These are phyloP conservation scores for Hippoglossus stenolepis DNA, from an alignment of 2,113 vertebrate genomes.

Conservation along the genomic window DNA sequence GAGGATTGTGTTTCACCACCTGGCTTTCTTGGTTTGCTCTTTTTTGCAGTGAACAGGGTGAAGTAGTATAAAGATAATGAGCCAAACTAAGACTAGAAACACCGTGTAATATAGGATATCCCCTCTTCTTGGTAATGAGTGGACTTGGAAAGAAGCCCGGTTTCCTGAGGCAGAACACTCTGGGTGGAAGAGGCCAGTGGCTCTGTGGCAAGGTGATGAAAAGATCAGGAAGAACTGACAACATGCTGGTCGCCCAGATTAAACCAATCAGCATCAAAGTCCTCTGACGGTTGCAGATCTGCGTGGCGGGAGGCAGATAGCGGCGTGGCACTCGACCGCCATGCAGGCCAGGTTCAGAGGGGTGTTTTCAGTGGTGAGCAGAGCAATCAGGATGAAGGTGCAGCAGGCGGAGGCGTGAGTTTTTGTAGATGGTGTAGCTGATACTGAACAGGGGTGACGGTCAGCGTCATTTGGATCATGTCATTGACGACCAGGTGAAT, in stretches of 20 bases:
- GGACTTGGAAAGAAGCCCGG: constrained; percentile 48
- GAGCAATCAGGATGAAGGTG: background rate
- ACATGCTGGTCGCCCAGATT: too few relatives aligned
- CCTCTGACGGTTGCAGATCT: constrained; percentile 75
- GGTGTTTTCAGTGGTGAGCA: constrained; percentile 69
- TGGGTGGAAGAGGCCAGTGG: constrained; percentile 52
- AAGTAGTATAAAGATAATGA: constrained; percentile 61
- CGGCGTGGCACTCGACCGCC: constrained; percentile 80
- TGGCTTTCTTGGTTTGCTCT: constrained; percentile 67
- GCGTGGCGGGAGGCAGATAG: constrained; percentile 77
- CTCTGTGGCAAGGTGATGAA: constrained; percentile 58
- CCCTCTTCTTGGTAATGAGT: constrained; percentile 56
- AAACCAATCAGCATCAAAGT: constrained; percentile 54
- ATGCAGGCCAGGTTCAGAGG: constrained; percentile 81
- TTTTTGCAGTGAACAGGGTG: constrained; percentile 65
- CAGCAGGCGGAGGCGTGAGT: too few relatives aligned
- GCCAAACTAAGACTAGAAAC: constrained; percentile 68
- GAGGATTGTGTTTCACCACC: constrained; percentile 76
- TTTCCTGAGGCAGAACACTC: constrained; percentile 55
- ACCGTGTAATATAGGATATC: constrained; percentile 42
- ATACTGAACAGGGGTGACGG: too few relatives aligned
- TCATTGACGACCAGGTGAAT: too few relatives aligned
- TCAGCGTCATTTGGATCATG: too few relatives aligned
- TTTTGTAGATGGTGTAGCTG: too few relatives aligned
- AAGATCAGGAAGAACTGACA: too few relatives aligned